phyloP scores from a whole-genome alignment of 2,888 invertebrate genomes.

The Tenthredo distinguenda region DNA sequence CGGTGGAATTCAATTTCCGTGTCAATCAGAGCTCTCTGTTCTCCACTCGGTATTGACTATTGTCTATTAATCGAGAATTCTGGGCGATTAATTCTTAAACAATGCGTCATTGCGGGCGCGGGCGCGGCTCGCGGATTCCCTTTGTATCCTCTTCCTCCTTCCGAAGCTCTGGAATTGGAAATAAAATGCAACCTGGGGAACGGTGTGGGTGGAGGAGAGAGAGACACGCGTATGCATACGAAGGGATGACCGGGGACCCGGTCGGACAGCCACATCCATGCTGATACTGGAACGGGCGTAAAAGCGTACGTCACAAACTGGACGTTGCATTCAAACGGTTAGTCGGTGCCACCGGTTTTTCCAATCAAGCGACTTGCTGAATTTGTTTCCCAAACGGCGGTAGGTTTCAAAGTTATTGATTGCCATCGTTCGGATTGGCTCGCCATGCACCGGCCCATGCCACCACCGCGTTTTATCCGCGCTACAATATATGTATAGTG shows the following conservation, averaged over 20 bases:
- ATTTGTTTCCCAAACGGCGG: constrained; percentile 56
- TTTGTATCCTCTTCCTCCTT: constrained; percentile 55
- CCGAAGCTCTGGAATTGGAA: constrained; percentile 67
- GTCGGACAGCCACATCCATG: not conserved
- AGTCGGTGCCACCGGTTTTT: constrained; percentile 55
- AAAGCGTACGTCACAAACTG: constrained; percentile 52
- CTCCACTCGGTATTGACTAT: constrained; percentile 1
- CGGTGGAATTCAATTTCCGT: not conserved
- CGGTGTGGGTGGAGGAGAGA: not conserved
- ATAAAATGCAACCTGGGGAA: constrained; percentile 66
- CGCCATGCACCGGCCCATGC: not conserved
- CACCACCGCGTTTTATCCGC: not conserved
- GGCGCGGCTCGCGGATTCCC: constrained; percentile 28
- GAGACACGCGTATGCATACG: not conserved
- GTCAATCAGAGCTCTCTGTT: constrained; percentile 23
- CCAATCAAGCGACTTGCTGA: constrained; percentile 59
- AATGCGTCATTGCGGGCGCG: constrained; percentile 67
- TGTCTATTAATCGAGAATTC: constrained; percentile 45
- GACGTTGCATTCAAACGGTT: constrained; percentile 62
- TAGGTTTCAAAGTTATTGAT: constrained; percentile 64
- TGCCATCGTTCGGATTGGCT: constrained; percentile 53
- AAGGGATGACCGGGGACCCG: constrained; percentile 11
- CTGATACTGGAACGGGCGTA: constrained; percentile 34
- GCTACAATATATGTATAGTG: not conserved
- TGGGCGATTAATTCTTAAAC: constrained; percentile 72